Conservation (phyloP, 2,113 vertebrate species). For the Dipodomys merriami region DNA sequence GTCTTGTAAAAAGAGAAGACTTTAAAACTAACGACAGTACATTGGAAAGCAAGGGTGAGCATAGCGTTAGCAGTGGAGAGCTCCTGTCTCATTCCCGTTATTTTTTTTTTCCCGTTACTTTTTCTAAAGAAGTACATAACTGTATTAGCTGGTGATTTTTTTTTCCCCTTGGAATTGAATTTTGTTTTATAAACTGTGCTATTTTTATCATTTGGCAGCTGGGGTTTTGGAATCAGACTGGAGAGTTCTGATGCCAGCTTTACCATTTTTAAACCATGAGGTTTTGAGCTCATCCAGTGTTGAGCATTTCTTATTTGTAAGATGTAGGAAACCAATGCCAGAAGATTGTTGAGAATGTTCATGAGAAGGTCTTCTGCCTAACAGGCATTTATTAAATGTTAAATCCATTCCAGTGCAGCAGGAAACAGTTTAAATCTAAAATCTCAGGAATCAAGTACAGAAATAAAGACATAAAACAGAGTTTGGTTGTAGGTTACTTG, state of each 20-base stretch:
- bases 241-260: not conserved
- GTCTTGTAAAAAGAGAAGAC: not conserved
- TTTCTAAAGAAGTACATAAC: not conserved
- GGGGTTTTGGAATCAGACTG: not conserved
- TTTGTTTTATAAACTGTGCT: constrained; percentile 11
- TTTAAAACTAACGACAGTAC: not conserved
- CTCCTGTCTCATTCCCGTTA: not conserved
- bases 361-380: not conserved
- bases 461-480: not conserved
- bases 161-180: not conserved
- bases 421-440: constrained; percentile 3
- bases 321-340: not conserved
- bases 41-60: not conserved
- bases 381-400: not conserved
- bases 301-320: not conserved
- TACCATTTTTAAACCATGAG: not conserved
- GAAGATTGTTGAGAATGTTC: not conserved
- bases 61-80: no score
- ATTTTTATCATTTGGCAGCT: not conserved
- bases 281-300: not conserved
- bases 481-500: not conserved
- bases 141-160: not conserved
- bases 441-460: not conserved
- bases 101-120: not conserved
- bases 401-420: not conserved